Percentiles rank a stretch among this genome's conserved stretches.
Conservation (phyloP, 2,888 invertebrate species). For the Periphyllus acericola region DNA sequence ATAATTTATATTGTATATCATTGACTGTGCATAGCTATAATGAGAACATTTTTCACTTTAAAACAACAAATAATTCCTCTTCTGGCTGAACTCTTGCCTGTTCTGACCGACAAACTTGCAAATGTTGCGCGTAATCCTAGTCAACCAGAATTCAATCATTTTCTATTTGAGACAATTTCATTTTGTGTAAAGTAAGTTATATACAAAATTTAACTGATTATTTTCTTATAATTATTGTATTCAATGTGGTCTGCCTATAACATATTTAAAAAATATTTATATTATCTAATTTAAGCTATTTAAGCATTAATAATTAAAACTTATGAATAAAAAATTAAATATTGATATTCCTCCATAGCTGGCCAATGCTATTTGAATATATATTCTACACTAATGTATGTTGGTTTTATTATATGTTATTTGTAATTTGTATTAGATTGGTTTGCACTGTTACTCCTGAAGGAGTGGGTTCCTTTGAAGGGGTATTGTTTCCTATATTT, state of each 20-base stretch:
- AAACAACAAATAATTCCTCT: constrained; percentile 84
- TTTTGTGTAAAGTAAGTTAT: constrained; percentile 81
- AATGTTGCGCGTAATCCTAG: constrained; percentile 92
- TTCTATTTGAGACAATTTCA: constrained; percentile 94
- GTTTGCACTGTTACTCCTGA: constrained; percentile 84
- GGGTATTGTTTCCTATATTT: constrained; percentile 92
- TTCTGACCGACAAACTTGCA: constrained; percentile 84
- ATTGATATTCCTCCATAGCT: constrained; percentile 42
- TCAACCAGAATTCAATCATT: constrained; percentile 98
- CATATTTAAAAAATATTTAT: neutral
- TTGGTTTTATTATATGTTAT: neutral
- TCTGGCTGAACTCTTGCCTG: constrained; percentile 82
- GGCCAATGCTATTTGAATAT: neutral
- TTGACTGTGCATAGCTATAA: constrained; percentile 76
- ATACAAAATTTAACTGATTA: no score
- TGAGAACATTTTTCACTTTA: constrained; percentile 84
- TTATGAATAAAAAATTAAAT: neutral
- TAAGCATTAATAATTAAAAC: neutral
- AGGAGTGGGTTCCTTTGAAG: constrained; percentile 89
- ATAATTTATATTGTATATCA: constrained; percentile 47
- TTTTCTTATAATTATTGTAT: neutral
- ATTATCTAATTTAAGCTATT: neutral
- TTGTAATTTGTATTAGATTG: constrained; percentile 71
- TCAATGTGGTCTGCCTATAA: neutral
- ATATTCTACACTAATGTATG: constrained; percentile 26